A percentile compares a stretch with the other conserved stretches of the same genome.
phyloP scores from a whole-genome alignment of 2,888 invertebrate species.

The Noctua pronuba region DNA sequence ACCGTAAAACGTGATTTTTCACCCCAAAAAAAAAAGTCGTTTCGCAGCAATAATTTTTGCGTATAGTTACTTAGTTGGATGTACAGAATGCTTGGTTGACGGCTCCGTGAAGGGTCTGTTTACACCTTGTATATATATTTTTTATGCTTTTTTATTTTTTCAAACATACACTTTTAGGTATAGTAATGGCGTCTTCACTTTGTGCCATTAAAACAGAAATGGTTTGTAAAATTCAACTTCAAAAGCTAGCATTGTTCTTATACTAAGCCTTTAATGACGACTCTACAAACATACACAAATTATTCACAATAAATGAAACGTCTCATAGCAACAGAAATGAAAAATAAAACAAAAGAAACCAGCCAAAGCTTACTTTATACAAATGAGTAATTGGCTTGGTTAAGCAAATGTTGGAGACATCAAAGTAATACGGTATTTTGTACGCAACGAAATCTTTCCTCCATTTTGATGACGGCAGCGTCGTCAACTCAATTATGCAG shows the following conservation, averaged over 20 bases:
- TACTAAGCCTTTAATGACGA: not conserved
- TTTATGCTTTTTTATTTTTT: not conserved
- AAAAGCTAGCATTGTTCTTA: not conserved
- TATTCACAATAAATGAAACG: slow-evolving; percentile 4
- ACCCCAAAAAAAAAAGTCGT: too few relatives aligned
- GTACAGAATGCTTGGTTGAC: too few relatives aligned
- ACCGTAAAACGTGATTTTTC: too few relatives aligned
- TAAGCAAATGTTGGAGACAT: slow-evolving; percentile 55
- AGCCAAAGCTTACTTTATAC: slow-evolving; percentile 50
- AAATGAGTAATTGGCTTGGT: slow-evolving; percentile 60
- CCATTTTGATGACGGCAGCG: slow-evolving; percentile 56
- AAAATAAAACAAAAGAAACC: slow-evolving; percentile 38
- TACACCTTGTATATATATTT: too few relatives aligned
- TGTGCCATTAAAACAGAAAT: not conserved
- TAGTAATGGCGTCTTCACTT: not conserved
- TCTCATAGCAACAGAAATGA: not conserved
- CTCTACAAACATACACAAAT: not conserved
- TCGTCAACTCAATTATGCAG: slow-evolving; percentile 68
- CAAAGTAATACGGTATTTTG: slow-evolving; percentile 58
- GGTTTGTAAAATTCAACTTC: not conserved
- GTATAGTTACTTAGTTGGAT: too few relatives aligned
- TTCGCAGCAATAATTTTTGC: too few relatives aligned
- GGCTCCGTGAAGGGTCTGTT: too few relatives aligned
- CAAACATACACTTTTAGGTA: not conserved
- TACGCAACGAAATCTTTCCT: slow-evolving; percentile 58